Percentiles rank a stretch among this genome's conserved stretches.
Evolutionary conservation across 2,113 vertebrate species (phyloP).

Genomic region (Sakesphorus luctuosus): DNA sequence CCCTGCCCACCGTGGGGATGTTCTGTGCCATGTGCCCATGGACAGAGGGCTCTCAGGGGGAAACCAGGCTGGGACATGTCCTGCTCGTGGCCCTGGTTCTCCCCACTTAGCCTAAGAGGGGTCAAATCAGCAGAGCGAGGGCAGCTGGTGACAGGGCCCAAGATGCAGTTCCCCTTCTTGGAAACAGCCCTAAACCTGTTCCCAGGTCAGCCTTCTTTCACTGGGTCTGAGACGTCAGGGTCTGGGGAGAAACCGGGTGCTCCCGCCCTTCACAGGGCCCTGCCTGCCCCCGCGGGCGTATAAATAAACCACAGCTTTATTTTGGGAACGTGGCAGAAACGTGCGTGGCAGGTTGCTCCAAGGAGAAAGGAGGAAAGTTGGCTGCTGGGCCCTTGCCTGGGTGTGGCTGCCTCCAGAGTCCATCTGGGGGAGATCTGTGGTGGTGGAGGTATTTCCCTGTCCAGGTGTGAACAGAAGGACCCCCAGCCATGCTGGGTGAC

Average conservation of each 20-base stretch:
- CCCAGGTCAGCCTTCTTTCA: rapidly evolving
- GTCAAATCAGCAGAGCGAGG: not conserved
- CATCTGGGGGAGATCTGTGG: rapidly evolving
- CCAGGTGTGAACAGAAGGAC: not conserved
- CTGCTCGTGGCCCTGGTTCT: not conserved
- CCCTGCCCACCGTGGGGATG: not conserved
- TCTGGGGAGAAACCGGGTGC: not conserved
- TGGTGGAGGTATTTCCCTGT: not conserved
- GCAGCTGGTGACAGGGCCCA: not conserved
- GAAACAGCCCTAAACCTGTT: not conserved
- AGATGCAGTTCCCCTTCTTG: not conserved
- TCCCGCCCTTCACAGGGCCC: not conserved
- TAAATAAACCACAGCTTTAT: slow-evolving; percentile 39
- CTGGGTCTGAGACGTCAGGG: not conserved
- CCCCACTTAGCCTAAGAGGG: not conserved
- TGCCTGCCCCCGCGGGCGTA: not conserved
- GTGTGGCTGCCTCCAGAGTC: rapidly evolving
- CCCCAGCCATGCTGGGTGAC: rapidly evolving
- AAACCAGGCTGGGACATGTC: not conserved
- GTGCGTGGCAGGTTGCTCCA: not conserved
- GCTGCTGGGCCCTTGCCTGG: not conserved
- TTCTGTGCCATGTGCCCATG: rapidly evolving
- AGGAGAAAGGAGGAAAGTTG: not conserved
- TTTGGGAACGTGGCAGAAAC: slow-evolving; percentile 27
- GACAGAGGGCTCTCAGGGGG: not conserved